Evolutionary conservation across 1,140 invertebrate species (phyloP), one percentile per base, ranked within the genome.

Genomic region (Phthorimaea operculella): DNA sequence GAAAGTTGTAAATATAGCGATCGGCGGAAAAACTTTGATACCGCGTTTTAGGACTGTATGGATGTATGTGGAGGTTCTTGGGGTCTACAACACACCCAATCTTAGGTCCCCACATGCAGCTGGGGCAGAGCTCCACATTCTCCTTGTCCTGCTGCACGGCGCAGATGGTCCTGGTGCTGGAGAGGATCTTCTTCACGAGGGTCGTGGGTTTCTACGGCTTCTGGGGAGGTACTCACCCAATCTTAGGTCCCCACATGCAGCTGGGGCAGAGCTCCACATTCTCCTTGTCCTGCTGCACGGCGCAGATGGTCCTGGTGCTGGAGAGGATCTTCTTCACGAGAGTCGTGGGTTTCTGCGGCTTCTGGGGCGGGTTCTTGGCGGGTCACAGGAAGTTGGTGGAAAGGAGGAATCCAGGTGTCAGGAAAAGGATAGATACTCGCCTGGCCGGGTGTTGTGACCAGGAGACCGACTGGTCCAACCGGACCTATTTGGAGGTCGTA

Each of bases 51-150:
- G n/a, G n/a, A n/a, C n/a, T n/a, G n/a, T n/a, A n/a, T n/a, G n/a
- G n/a, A n/a, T n/a, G n/a, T n/a, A n/a, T n/a, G n/a, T n/a, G n/a
- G n/a, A n/a, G n/a, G n/a, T n/a, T n/a, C n/a, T n/a, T n/a, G n/a
- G n/a, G n/a, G n/a, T n/a, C n/a, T n/a, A n/a, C n/a, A n/a, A 6
- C n/a, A 54, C 45, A 84, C 77, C 81, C 77, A 14, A 79, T 66
- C 59, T 54, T 67, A 5, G 81, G 81, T 17, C 81, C 81, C 81
- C 81, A 84, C 72, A 76, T 79, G 57, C 81, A 84, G 36, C 79
- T 84, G 4, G 81, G 79, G 48, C 81, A 84, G 1, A 82, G 49
- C 10, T 70, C 72, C 3, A 70, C 28, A 34, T 73, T 74, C 34
- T 79, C 72, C 49, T 76, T 72, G 0, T 76, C 70, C 45, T 73